Base-by-base conservation (phyloP, 2,888 invertebrate genomes). In the Incurvaria masculella region DNA sequence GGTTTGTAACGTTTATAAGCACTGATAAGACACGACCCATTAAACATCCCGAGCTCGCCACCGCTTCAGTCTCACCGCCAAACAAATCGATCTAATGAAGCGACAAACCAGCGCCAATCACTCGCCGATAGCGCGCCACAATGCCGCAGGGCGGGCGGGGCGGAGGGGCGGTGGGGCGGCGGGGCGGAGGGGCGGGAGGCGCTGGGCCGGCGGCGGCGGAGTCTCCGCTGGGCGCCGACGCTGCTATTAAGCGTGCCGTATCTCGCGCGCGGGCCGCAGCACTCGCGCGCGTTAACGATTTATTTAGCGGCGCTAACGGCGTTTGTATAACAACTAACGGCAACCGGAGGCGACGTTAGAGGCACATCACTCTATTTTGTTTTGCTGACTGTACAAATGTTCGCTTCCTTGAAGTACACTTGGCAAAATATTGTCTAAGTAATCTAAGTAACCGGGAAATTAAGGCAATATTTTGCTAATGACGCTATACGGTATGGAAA, bases 221-320 rank as follows among this genome's bases (percentile, higher is more conserved):
- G 17, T 8, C 14, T 21, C 21, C 38, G 42, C 23, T 44, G 43
- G 44, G 45, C 48, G 45, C 38, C 38, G 27, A n/a, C 42, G 45
- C 42, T 45, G 19, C 47, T 16, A 41, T 33, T 38, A 17, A 33
- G 33, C 75, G 75, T 76, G 75, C 75, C 69, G 62, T 76, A 76
- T 76, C 74, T 68, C 33, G 33, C 33, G 33, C 33, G 33, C 66
- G 63, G 55, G 56, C 55, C 53, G 38, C 51, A 55, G 62, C 65
- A 68, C 69, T 68, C 72, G 68, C 72, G 66, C 63, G 16, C 11
- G 64, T 68, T 72, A 69, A 73, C 74, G 73, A 74, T 75, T 76
- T 76, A 75, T 75, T 74, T 72, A 74, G 72, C 66, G 64, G 61
- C 60, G 59, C 64, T 72, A 72, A 76, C 74, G 72, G 69, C 74